Base-by-base conservation (phyloP, 2,888 invertebrate species). In the Phengaris arion region DNA sequence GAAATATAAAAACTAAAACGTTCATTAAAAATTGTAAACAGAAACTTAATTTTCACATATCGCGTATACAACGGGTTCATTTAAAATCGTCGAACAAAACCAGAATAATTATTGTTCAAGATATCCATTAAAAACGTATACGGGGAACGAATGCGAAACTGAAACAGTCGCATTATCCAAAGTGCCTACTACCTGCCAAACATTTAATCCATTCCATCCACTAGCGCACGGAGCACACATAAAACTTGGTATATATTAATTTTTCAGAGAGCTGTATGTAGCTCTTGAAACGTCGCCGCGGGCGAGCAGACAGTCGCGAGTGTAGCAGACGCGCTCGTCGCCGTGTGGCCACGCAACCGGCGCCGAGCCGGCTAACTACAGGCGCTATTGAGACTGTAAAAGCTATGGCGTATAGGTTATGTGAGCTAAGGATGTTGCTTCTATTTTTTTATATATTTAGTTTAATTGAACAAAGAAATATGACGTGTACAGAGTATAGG, bases 221-320 rank as follows among this genome's bases (percentile, higher is more conserved):
- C 75, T 76, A 77, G 68, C 77, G 76, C 75, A 78, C 80, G 77
- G 76, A 79, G 79, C 79, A 76, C 77, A 78, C 78, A 82, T 81
- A 82, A 83, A 82, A 81, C 82, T 81, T 79, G 80, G 79, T 83
- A 81, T 87, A 86, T 89, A 90, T 91, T 88, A 89, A 88, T 91
- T 89, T 90, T 89, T 89, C 90, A 89, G 86, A 84, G 85, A 83
- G 85, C 84, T 83, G 82, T 81, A 82, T 82, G 84, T 79, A 84
- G 86, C 89, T 86, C 88, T 89, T 85, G 86, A 86, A 85, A 84
- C 83, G 87, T 86, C 86, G 90, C 90, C 90, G 86, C 84, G 83
- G 88, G 90, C 90, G 86, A 83, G 88, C 85, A 90, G 89, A 90
- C 91, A 86, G 87, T 84, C 84, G 82, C 86, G 87, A 86, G 85